Conservation (phyloP, 2,888 invertebrate species). For the Drosophila kanekoi region DNA sequence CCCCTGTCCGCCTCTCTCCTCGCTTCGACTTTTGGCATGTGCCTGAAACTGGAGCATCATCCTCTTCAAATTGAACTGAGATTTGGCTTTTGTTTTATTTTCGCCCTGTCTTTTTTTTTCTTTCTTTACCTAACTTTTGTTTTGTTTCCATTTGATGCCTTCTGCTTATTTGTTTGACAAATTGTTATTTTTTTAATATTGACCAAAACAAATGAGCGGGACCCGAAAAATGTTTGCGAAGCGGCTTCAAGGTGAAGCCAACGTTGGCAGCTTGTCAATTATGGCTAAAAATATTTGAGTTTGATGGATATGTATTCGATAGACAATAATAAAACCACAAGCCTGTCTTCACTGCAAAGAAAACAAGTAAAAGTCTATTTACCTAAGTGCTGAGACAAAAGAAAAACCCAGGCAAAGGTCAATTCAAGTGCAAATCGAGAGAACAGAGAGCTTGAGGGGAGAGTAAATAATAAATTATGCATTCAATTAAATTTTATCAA, state of each 20-base stretch:
- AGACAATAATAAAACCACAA: conserved; percentile 5
- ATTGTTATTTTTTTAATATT: conserved; percentile 50
- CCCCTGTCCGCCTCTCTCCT: neutral
- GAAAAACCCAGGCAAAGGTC: neutral
- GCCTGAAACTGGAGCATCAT: conserved; percentile 37
- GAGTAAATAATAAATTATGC: neutral
- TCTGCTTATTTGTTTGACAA: conserved; percentile 56
- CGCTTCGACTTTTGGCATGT: conserved; percentile 5
- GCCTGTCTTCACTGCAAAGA: neutral
- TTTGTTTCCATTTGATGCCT: conserved; percentile 29
- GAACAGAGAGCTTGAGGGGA: neutral
- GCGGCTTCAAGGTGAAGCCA: conserved; percentile 28
- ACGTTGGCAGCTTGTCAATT: conserved; percentile 48
- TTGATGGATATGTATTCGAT: conserved; percentile 43
- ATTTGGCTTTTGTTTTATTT: conserved; percentile 26
- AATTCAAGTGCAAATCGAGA: conserved; percentile 8
- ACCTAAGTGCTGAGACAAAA: neutral
- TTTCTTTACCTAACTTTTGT: conserved; percentile 18
- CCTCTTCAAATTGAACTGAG: conserved; percentile 20
- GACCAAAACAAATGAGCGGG: conserved; percentile 62
- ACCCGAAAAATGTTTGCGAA: conserved; percentile 9
- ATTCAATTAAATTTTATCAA: neutral
- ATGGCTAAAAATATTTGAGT: conserved; percentile 31
- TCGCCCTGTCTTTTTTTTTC: conserved; percentile 1
- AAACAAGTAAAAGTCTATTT: neutral